Evolutionary conservation across 2,113 vertebrate genomes (phyloP), one percentile per base, ranked within the genome.

Genomic region (Myanophis thanlyinensis): DNA sequence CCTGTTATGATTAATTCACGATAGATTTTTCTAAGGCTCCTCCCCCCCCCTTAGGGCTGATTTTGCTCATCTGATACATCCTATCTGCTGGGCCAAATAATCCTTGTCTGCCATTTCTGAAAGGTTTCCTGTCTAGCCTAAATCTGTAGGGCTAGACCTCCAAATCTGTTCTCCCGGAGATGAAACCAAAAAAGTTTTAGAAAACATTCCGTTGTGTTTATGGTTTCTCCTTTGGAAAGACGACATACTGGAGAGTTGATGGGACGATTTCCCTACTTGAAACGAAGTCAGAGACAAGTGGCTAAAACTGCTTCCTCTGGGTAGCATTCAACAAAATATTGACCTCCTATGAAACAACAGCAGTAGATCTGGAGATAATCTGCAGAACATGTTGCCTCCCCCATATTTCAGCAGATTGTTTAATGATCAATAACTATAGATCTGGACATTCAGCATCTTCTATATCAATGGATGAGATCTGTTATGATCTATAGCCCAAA

Each of bases 1-100:
- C 95, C 95, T 93, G 89, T 97, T 95, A 96, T 96, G 96, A 94
- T 97, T 97, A 95, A 97, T 96, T 94, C 93, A 18, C 93, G 95
- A 97, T 92, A 73, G 93, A 95, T 96, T 94, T 94, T 62, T 93
- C 27, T 91, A 87, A 93, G 30, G 10, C 2, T 47, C 48, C 46
- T 51, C 3, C 49, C 15, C 11, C 22, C 88, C 87, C 40, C 73
- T 89, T 52, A 5, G 84, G 88, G 91, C 56, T 96, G 1, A 0
- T 40, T 96, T 85, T 92, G 80, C 54, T 95, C 3, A 8, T 93
- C 6, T 80, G 18, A 22, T 22, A 1, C 4, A 18, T 93, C 89
- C n/a, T 52, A 87, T n/a, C 52, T 88, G 89, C 15, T 18, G 0
- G 18, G 27, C 40, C 27, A 22, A 1, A 4, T 40, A 47, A 49